A percentile compares a stretch with the other conserved stretches of the same genome.
Conservation (phyloP, 1,140 invertebrate species). For the Sarcophaga peregrina region DNA sequence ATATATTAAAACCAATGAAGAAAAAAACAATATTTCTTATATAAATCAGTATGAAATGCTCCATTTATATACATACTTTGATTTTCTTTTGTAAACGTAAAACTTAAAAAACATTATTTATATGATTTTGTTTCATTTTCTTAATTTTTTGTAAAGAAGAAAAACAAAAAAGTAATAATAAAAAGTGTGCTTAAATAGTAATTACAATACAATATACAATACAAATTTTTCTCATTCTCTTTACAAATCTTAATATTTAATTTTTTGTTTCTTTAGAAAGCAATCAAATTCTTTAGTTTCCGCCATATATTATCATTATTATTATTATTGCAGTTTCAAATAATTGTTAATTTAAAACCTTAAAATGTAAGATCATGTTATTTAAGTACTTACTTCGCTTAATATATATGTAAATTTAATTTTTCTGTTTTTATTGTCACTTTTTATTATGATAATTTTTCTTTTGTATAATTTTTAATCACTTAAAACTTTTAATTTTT, state of each 20-base stretch:
- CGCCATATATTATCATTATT: background rate
- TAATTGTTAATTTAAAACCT: too few species aligned
- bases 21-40: background rate
- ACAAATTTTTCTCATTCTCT: too few species aligned
- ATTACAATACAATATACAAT: background rate
- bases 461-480: background rate
- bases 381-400: conserved; percentile 64
- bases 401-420: conserved; percentile 47
- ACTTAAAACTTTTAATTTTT: background rate
- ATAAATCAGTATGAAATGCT: background rate
- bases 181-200: conserved; percentile 6
- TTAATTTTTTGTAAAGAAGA: background rate
- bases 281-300: conserved; percentile 1
- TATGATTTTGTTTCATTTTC: background rate
- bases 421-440: background rate
- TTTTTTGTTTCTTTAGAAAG: background rate
- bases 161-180: background rate
- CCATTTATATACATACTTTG: conserved; percentile 1
- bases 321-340: background rate
- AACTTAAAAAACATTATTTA: background rate
- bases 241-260: background rate
- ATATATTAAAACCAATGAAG: conserved; percentile 4
- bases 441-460: background rate
- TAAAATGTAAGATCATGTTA: conserved; percentile 48
- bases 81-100: background rate